Percentiles rank a stretch among this genome's conserved stretches.
phyloP scores from a whole-genome alignment of 2,113 vertebrate genomes.

The Lycaon pictus region DNA sequence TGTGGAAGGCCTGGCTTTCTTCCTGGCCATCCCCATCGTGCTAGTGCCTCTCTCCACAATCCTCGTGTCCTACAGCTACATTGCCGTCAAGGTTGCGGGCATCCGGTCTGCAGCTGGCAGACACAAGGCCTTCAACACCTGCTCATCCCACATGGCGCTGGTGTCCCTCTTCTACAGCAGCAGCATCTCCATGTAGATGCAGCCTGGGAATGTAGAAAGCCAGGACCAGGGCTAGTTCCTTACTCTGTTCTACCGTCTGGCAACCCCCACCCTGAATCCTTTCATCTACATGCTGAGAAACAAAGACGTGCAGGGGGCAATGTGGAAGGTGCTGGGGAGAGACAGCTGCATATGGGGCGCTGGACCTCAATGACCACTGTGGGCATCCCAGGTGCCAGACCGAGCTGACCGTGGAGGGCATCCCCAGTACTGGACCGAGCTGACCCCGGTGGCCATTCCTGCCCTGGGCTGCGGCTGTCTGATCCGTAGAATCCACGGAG shows the following conservation, averaged over 20 bases:
- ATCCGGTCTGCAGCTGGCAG: background rate
- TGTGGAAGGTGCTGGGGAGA: background rate
- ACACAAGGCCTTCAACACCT: background rate
- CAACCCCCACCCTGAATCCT: background rate
- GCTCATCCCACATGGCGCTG: background rate
- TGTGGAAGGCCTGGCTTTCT: background rate
- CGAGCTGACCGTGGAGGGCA: too few relatives aligned
- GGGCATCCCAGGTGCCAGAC: background rate
- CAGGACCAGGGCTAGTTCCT: conserved; percentile 33
- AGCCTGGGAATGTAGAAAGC: background rate
- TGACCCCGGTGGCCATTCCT: too few relatives aligned
- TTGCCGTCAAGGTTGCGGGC: background rate
- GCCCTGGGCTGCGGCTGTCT: too few relatives aligned
- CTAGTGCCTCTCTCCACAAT: background rate
- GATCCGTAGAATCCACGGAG: too few relatives aligned
- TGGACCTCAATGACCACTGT: background rate
- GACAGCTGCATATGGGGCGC: rapidly evolving
- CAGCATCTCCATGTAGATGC: background rate
- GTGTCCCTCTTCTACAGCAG: background rate
- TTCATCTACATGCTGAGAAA: background rate
- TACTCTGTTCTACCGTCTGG: background rate
- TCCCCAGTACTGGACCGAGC: too few relatives aligned
- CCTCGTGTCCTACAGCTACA: background rate
- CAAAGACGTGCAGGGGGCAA: background rate
- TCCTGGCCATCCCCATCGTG: background rate